Evolutionary conservation across 1,140 invertebrate genomes (phyloP).

Genomic region (Penaeus indicus): DNA sequence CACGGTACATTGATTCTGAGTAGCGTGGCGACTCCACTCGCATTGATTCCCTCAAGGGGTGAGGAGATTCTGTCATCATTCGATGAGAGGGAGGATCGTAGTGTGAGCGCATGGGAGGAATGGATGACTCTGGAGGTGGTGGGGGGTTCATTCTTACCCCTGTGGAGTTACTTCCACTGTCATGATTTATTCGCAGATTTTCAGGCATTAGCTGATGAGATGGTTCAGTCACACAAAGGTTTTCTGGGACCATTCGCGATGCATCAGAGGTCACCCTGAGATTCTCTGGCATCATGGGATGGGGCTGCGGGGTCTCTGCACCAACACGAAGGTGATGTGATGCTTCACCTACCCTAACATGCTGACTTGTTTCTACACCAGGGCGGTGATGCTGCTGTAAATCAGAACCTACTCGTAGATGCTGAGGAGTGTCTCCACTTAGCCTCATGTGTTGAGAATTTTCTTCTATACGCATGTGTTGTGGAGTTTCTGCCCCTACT

Average conservation of each 20-base stretch:
- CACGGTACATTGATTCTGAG: slow-evolving; percentile 51
- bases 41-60: slow-evolving; percentile 36
- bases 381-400: neutral
- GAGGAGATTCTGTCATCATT: slow-evolving; percentile 59
- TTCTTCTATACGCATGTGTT: slow-evolving; percentile 33
- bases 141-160: slow-evolving; percentile 46
- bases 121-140: slow-evolving; percentile 51
- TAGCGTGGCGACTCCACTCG: slow-evolving; percentile 62
- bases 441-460: slow-evolving; percentile 36
- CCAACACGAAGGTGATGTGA: slow-evolving; percentile 51
- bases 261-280: slow-evolving; percentile 56
- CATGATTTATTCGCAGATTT: slow-evolving; percentile 58
- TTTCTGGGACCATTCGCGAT: slow-evolving; percentile 62
- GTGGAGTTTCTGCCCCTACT: slow-evolving; percentile 34
- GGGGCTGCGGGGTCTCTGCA: slow-evolving; percentile 55
- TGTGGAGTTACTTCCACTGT: slow-evolving; percentile 27
- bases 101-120: slow-evolving; percentile 54
- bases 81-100: slow-evolving; percentile 54
- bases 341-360: slow-evolving; percentile 37
- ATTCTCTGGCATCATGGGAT: slow-evolving; percentile 61
- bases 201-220: slow-evolving; percentile 62
- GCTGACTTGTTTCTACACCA: slow-evolving; percentile 23
- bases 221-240: slow-evolving; percentile 61
- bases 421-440: slow-evolving; percentile 27
- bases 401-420: slow-evolving; percentile 5